Evolutionary conservation across 2,797 vertebrate species (phyloP).

Genomic region (Lacerta bilineata): DNA sequence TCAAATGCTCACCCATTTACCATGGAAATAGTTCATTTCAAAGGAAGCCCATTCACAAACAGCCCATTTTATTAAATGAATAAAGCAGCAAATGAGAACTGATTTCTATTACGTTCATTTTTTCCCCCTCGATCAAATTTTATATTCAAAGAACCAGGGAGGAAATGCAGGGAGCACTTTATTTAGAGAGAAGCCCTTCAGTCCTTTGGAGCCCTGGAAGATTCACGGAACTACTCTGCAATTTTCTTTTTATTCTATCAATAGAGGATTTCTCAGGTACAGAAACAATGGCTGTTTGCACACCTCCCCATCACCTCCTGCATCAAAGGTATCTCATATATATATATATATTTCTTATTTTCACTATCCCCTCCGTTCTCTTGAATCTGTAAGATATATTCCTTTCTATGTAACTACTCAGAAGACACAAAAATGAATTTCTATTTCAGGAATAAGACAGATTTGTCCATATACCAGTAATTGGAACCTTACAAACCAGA

Average conservation of each 20-base stretch:
- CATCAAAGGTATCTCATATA: background rate
- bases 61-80: conserved; percentile 13
- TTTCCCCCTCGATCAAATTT: conserved; percentile 37
- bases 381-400: background rate
- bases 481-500: too few species aligned
- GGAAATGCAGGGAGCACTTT: conserved; percentile 18
- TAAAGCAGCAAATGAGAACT: conserved; percentile 22
- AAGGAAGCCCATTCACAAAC: background rate
- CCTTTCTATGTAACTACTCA: background rate
- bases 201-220: background rate
- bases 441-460: too few species aligned
- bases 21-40: conserved; percentile 26
- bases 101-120: conserved; percentile 24
- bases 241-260: background rate
- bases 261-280: background rate
- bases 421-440: too few species aligned
- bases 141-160: conserved; percentile 18
- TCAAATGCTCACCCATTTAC: conserved; percentile 17
- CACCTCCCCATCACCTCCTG: background rate
- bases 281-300: background rate
- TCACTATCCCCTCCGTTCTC: background rate
- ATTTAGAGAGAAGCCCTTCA: conserved; percentile 37
- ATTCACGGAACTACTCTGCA: background rate
- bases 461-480: too few species aligned
- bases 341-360: conserved; percentile 7